Evolutionary conservation across 2,797 vertebrate species (phyloP), one percentile per base, ranked within the genome.

Genomic region (Hyperoplus lanceolatus): DNA sequence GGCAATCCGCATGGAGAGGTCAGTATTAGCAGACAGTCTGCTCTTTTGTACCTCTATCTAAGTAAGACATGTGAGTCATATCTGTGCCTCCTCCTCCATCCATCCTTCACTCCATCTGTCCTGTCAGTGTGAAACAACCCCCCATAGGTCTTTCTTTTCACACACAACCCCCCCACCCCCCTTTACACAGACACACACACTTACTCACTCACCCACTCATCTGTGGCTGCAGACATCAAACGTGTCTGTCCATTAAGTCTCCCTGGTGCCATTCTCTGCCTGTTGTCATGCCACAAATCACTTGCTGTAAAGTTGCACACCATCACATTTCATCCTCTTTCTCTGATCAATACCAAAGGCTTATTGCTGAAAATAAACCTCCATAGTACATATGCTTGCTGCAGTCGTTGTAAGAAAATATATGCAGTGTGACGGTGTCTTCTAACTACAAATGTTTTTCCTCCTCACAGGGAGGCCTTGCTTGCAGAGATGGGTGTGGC

Each of bases 1-100:
- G 79, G 97, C 98, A 16, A 99, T 99, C 92, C 96, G 98, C 80
- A 99, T 99, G 98, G 98, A 99, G 91, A 99, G 98, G 98, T 99
- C 86, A 4, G 92, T 90, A 50, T 14, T 39, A 13, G 10, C 57
- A 54, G 64, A 73, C 46, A 0, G 12, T 74, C 39, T 70, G 46
- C 49, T 72, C 60, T 70, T 75, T 61, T 73, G 42, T 45, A 67
- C 77, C 58, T 77, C 43, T 15, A 13, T 75, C 50, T 73, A 11
- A 50, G n/a, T 12, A 39, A 18, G 45, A 38, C 21, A 14, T 16
- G 5, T 69, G 11, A 55, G 2, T 87, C 68, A 39, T 43, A 21
- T 0, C 8, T 51, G 70, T 55, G 38, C 75, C 65, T 84, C 66
- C 51, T 18, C 46, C 43, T 59, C 18, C 36, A 29, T 29, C 29